Base-by-base conservation (phyloP, 2,113 vertebrate species). In the Tetraodon nigroviridis region DNA sequence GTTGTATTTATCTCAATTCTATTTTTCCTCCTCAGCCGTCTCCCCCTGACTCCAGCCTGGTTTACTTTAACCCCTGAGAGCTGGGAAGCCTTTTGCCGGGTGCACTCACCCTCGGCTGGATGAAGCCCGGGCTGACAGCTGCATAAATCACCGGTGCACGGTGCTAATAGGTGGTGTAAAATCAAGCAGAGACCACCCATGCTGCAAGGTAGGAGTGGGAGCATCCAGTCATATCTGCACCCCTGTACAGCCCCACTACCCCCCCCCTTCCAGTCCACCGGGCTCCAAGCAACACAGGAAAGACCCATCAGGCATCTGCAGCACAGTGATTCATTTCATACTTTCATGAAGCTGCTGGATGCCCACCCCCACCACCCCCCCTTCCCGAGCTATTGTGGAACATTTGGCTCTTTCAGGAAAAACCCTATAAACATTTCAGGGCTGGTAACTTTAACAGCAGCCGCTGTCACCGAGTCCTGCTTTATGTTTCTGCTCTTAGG, bases 281-380 rank as follows among this genome's bases (percentile, higher is more conserved):
- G 77, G 71, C 85, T 77, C 88, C 79, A 82, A 90, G 89, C 89
- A 91, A 90, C 90, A 88, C 90, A 89, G 88, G 84, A 91, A 89
- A 84, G 83, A 76, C 69, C 67, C 71, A 79, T 88, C 84, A 88
- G 88, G 89, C 86, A 90, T 90, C 75, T 64, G 53, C 62, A 57
- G 52, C 47, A 79, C 84, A 78, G 81, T 90, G 87, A 90, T 92
- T 90, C 90, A 91, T 92, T 91, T 89, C 89, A 83, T 87, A 90
- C 83, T 84, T 90, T 75, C 77, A 88, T 85, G 87, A 89, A 90
- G 78, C 81, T 82, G 81, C 76, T 78, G 75, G 70, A 68, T 69
- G 69, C 81, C 75, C 85, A 75, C 73, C 6, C 67, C 17, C 10
- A 1, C 32, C 32, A 4, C 24, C 24, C 24, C 3, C 32, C 32